Conservation (phyloP, 2,888 invertebrate species). For the Sericinus montela region DNA sequence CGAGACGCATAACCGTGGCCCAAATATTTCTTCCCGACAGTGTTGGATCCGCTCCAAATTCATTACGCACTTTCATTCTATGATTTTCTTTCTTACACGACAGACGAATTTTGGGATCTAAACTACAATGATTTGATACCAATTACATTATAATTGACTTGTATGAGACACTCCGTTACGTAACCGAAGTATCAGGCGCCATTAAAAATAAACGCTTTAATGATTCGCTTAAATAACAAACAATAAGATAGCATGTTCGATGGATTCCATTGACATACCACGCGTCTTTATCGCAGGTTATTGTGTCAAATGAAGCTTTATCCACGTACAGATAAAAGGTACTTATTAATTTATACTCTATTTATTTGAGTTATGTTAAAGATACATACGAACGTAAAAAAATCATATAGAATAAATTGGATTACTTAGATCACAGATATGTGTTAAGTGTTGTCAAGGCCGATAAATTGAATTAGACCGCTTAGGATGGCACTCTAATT, state of each 20-base stretch:
- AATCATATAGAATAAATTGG: constrained; percentile 15
- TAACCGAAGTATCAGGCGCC: constrained; percentile 27
- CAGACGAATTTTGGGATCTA: neutral
- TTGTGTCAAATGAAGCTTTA: constrained; percentile 63
- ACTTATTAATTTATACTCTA: constrained; percentile 31
- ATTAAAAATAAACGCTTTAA: constrained; percentile 29
- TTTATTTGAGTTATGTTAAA: constrained; percentile 27
- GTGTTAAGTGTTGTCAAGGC: constrained; percentile 6
- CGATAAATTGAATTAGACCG: constrained; percentile 18
- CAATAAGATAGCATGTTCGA: constrained; percentile 43
- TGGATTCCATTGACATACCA: constrained; percentile 52
- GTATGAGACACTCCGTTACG: constrained; percentile 30
- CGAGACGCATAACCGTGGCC: constrained; percentile 66
- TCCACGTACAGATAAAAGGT: constrained; percentile 52
- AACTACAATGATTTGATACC: neutral
- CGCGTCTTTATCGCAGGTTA: constrained; percentile 65
- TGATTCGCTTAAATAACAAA: constrained; percentile 38
- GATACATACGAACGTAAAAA: constrained; percentile 14
- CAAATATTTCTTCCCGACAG: constrained; percentile 60
- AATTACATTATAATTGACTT: neutral
- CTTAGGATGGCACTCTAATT: constrained; percentile 13
- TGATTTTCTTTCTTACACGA: constrained; percentile 12
- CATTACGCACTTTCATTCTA: constrained; percentile 56
- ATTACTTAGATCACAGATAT: constrained; percentile 15
- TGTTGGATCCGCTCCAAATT: constrained; percentile 68